Conservation (phyloP, 2,797 vertebrate species). For the Loris lydekkerianus region DNA sequence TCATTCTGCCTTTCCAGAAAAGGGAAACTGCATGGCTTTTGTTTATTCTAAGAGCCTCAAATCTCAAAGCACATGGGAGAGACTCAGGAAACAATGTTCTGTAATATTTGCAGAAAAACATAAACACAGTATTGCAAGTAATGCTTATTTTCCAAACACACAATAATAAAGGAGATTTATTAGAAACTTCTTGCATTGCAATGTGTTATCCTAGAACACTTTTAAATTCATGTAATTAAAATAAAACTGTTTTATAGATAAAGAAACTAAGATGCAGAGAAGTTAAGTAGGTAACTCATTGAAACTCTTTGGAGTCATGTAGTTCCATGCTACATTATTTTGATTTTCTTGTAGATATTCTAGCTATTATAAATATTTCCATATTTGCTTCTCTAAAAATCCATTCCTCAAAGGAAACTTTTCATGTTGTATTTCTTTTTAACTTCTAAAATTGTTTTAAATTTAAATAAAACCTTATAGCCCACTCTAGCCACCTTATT, state of each 20-base stretch:
- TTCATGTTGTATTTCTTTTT: neutral
- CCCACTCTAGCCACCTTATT: slow-evolving; percentile 6
- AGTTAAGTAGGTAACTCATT: neutral
- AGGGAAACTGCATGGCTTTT: neutral
- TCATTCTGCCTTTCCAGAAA: neutral
- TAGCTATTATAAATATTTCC: neutral
- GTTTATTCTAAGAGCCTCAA: neutral
- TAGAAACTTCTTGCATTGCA: neutral
- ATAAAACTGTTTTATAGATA: slow-evolving; percentile 1
- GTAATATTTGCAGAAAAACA: slow-evolving; percentile 49
- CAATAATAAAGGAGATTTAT: neutral
- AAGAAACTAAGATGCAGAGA: neutral
- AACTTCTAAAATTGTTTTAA: neutral
- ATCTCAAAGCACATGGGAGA: neutral
- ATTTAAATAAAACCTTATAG: slow-evolving; percentile 26
- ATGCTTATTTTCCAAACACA: slow-evolving; percentile 16
- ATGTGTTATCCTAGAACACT: neutral
- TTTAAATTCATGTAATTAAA: neutral
- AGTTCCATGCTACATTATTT: neutral
- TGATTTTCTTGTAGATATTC: slow-evolving; percentile 9
- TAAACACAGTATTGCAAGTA: neutral
- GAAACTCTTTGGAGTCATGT: neutral
- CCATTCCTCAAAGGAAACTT: slow-evolving; percentile 19
- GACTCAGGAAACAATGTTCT: neutral
- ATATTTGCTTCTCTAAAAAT: slow-evolving; percentile 11